Conservation (phyloP, 2,113 vertebrate species). For the Ptilonorhynchus violaceus region DNA sequence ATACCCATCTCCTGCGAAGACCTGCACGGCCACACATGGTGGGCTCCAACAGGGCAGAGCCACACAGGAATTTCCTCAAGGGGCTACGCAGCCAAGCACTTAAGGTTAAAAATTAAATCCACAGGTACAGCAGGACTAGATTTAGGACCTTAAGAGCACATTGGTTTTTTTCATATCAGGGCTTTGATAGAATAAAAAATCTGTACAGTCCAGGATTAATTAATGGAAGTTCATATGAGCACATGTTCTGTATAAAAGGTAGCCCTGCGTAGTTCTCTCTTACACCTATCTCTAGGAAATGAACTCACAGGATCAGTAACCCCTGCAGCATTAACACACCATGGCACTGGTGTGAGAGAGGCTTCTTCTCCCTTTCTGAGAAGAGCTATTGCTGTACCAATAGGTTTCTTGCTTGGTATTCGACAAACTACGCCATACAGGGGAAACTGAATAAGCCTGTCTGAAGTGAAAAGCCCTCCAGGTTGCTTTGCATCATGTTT, state of each 20-base stretch:
- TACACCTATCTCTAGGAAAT: background rate
- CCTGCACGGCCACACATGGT: background rate
- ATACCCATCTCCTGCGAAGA: background rate
- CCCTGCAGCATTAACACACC: background rate
- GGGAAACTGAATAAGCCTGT: background rate
- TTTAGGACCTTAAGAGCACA: background rate
- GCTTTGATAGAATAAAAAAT: background rate
- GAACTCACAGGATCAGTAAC: background rate
- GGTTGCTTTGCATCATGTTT: background rate
- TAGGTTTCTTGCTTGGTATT: background rate
- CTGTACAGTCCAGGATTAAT: background rate
- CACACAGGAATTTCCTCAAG: background rate
- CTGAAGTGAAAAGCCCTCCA: background rate
- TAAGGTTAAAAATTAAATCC: background rate
- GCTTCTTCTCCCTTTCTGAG: background rate
- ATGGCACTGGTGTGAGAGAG: background rate
- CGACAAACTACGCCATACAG: background rate
- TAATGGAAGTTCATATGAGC: background rate
- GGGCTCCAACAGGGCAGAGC: background rate
- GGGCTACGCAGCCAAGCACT: accelerated
- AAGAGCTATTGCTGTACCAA: background rate
- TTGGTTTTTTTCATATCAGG: background rate
- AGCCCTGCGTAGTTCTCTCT: background rate
- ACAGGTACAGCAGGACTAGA: background rate
- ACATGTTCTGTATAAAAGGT: background rate